phyloP scores from a whole-genome alignment of 2,888 invertebrate species.

The Tribolium freemani region DNA sequence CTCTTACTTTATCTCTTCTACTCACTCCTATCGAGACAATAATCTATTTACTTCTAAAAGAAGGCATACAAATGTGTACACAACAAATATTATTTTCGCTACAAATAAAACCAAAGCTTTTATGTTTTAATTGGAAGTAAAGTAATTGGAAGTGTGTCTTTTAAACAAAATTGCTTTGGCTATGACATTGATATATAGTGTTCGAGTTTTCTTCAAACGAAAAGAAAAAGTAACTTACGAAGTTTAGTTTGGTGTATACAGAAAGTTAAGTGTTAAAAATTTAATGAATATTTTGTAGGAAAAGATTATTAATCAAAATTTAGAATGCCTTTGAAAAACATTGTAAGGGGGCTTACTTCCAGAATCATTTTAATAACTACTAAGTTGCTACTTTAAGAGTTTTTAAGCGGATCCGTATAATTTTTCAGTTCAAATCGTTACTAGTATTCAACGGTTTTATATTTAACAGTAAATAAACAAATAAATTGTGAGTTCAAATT shows the following conservation, averaged over 20 bases:
- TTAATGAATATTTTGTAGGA: neutral
- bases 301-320: neutral
- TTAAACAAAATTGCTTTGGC: constrained; percentile 1
- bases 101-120: neutral
- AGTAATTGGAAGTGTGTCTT: neutral
- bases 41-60: constrained; percentile 24
- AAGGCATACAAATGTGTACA: neutral
- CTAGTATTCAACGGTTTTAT: neutral
- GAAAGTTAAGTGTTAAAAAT: neutral
- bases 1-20: constrained; percentile 4
- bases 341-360: neutral
- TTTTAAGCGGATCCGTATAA: neutral
- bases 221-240: neutral
- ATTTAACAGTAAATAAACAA: neutral
- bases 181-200: constrained; percentile 14
- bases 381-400: neutral
- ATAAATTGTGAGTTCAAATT: too few species aligned
- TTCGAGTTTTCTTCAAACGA: neutral
- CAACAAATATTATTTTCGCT: neutral
- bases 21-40: constrained; percentile 12
- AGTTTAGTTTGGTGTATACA: neutral
- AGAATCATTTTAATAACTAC: neutral
- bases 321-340: neutral
- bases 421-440: neutral
- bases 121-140: neutral